phyloP scores from a whole-genome alignment of 1,140 invertebrate species.

The Drosophila teissieri region DNA sequence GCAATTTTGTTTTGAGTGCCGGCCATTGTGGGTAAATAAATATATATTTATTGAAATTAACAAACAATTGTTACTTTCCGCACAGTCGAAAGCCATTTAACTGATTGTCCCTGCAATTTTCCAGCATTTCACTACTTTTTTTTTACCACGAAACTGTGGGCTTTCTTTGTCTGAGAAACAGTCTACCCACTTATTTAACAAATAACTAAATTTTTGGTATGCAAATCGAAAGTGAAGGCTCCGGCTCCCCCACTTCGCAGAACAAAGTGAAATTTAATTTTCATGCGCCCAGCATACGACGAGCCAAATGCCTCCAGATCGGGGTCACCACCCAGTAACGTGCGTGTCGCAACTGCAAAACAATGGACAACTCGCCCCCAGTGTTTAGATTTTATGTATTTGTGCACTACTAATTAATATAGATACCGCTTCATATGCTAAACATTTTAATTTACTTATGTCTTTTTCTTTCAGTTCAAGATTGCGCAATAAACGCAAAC shows the following conservation, averaged over 20 bases:
- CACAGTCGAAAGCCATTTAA: conserved; percentile 13
- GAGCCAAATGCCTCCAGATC: conserved; percentile 20
- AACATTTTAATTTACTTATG: too few species aligned
- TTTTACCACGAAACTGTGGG: not conserved
- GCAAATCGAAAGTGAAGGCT: conserved; percentile 59
- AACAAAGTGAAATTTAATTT: conserved; percentile 59
- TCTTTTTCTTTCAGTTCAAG: not conserved
- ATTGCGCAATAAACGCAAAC: not conserved
- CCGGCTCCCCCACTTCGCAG: conserved; percentile 24
- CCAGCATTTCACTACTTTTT: conserved; percentile 33
- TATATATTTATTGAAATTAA: conserved; percentile 7
- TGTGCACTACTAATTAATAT: too few species aligned
- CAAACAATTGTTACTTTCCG: conserved; percentile 27
- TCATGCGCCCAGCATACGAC: conserved; percentile 25
- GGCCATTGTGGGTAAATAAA: conserved; percentile 6
- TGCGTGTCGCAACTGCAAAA: conserved; percentile 21
- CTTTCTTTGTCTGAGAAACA: conserved; percentile 23
- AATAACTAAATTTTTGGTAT: conserved; percentile 50
- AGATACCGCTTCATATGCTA: too few species aligned
- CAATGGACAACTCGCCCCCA: conserved; percentile 10
- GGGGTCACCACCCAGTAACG: conserved; percentile 14
- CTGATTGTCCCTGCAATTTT: conserved; percentile 15
- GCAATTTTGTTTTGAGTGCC: not conserved
- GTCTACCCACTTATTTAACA: conserved; percentile 56
- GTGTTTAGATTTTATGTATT: too few species aligned